These are phyloP conservation scores for Panzeria rudis DNA, from an alignment of 2,888 invertebrate genomes.

Conservation along the genomic window DNA sequence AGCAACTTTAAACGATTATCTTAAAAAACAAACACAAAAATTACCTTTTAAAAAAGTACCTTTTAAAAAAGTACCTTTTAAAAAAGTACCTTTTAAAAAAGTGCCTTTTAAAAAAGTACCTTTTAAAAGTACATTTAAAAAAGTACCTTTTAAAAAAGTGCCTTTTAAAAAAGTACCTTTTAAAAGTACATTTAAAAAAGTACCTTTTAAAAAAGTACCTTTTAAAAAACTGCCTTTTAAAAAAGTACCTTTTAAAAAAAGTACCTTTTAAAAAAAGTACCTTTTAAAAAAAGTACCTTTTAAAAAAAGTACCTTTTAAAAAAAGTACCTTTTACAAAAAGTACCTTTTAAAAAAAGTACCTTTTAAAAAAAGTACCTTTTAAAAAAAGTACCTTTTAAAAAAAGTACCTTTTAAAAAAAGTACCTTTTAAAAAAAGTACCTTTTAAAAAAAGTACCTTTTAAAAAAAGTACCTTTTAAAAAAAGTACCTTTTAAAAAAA, in stretches of 20 bases:
- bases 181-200: neutral
- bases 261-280: neutral
- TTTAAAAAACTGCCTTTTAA: neutral
- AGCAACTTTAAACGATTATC: neutral
- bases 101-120: too few species aligned
- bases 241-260: neutral
- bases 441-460: constrained; percentile 1
- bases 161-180: neutral
- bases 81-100: neutral
- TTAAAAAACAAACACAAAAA: too few species aligned
- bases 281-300: neutral
- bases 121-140: neutral
- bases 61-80: neutral
- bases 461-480: neutral
- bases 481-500: neutral
- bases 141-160: neutral
- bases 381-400: neutral
- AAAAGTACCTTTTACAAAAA: neutral
- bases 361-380: neutral
- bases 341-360: too few species aligned
- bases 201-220: neutral
- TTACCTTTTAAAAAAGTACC: neutral
- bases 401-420: neutral
- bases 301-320: neutral
- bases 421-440: too few species aligned